Conservation (phyloP, 2,113 vertebrate species). For the Pollimyrus isidori region DNA sequence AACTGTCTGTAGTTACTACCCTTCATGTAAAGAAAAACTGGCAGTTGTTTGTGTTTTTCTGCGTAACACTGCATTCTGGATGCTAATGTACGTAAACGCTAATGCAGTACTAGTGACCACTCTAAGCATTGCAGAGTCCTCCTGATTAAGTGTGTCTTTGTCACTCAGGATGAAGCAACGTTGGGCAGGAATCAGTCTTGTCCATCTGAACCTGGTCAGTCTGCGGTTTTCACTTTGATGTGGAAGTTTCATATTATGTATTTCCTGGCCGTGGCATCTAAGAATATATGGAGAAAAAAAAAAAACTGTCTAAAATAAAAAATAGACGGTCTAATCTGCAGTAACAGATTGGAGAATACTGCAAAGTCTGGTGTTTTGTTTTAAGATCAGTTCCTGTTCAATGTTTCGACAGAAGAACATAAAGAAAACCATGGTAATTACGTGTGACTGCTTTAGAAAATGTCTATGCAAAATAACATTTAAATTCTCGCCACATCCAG, state of each 20-base stretch:
- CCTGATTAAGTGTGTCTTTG: background rate
- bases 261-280: background rate
- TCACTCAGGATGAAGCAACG: background rate
- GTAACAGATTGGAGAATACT: background rate
- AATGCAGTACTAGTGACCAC: background rate
- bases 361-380: background rate
- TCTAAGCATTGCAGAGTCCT: background rate
- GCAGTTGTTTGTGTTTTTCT: background rate
- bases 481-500: background rate
- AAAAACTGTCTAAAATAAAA: background rate
- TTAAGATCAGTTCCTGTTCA: background rate
- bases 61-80: background rate
- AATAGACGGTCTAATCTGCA: background rate
- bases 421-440: background rate
- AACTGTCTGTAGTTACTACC: background rate
- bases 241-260: background rate
- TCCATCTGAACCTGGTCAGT: background rate
- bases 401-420: background rate
- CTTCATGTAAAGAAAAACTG: background rate
- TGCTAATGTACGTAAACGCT: background rate
- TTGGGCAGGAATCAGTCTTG: background rate
- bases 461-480: background rate
- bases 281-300: background rate
- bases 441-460: background rate
- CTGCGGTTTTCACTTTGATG: background rate